phyloP scores from a whole-genome alignment of 2,797 vertebrate genomes.

The Pseudochromis fuscus region DNA sequence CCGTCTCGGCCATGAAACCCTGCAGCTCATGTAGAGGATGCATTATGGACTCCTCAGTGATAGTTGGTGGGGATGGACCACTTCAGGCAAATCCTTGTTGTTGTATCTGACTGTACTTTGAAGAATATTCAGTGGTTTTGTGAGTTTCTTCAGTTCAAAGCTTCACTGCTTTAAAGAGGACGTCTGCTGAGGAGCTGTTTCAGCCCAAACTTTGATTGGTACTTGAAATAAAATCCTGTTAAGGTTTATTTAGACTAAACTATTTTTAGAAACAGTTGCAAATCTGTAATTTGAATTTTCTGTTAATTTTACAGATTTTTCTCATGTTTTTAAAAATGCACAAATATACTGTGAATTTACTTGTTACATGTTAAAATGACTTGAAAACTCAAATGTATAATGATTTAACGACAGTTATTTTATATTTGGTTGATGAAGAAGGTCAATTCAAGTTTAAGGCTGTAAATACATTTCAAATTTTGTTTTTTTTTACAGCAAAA shows the following conservation, averaged over 20 bases:
- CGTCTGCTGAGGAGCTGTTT: neutral
- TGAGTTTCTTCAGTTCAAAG: neutral
- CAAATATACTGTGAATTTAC: too few species aligned
- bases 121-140: neutral
- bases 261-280: too few species aligned
- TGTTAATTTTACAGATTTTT: too few species aligned
- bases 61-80: conserved; percentile 3
- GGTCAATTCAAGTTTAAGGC: too few species aligned
- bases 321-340: too few species aligned
- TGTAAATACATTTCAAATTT: too few species aligned
- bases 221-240: neutral
- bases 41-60: neutral
- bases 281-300: too few species aligned
- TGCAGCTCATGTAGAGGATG: conserved; percentile 19
- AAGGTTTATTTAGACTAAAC: neutral
- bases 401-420: too few species aligned
- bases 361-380: too few species aligned
- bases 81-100: conserved; percentile 6
- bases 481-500: too few species aligned
- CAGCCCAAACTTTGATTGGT: conserved; percentile 1
- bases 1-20: conserved; percentile 18
- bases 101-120: neutral
- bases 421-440: too few species aligned
- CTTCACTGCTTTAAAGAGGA: neutral
- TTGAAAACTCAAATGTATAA: too few species aligned